A percentile compares a stretch with the other conserved stretches of the same genome.
phyloP scores from a whole-genome alignment of 2,797 vertebrate genomes.

The Emydoidea blandingii region DNA sequence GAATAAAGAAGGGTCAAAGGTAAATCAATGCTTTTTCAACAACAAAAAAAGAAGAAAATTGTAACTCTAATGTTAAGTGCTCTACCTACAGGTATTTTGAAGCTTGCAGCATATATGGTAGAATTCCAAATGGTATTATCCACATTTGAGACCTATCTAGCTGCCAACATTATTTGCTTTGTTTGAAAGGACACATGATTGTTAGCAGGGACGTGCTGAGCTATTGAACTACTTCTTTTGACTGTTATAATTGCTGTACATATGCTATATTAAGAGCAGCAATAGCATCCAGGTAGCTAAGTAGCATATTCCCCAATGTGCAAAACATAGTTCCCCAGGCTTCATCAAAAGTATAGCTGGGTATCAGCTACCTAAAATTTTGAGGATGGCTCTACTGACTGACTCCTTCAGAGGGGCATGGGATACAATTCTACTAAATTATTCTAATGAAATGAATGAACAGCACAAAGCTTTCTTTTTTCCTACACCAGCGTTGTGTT shows the following conservation, averaged over 20 bases:
- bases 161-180: not conserved
- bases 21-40: not conserved
- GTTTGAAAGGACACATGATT: not conserved
- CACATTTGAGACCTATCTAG: not conserved
- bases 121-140: not conserved
- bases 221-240: not conserved
- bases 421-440: not conserved
- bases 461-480: not conserved
- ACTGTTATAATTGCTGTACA: not conserved
- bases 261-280: not conserved
- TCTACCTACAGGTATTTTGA: not conserved
- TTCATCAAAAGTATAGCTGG: not conserved
- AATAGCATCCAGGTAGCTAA: fast-evolving
- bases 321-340: fast-evolving
- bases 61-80: not conserved
- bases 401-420: not conserved
- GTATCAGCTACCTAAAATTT: not conserved
- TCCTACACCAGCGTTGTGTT: not conserved
- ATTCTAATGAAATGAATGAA: not conserved
- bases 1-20: not conserved
- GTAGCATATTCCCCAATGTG: not conserved
- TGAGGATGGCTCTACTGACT: not conserved
- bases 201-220: not conserved
- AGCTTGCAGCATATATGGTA: not conserved
- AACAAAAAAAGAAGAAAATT: not conserved